Conservation (phyloP, 2,113 vertebrate genomes). For the Ciconia maguari region DNA sequence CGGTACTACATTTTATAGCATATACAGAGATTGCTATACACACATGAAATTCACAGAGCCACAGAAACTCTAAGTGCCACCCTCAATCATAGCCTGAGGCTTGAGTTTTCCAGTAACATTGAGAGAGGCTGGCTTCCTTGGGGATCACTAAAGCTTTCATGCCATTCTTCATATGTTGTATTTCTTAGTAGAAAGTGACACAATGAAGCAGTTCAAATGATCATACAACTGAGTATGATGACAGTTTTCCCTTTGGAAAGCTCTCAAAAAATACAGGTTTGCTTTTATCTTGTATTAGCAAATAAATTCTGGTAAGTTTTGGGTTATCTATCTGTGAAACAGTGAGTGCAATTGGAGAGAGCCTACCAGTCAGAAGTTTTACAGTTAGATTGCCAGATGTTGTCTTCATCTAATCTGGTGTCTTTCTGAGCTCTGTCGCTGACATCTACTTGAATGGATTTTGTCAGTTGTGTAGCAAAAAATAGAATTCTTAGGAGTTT, state of each 20-base stretch:
- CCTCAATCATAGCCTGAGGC: neutral
- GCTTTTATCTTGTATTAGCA: neutral
- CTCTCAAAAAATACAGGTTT: neutral
- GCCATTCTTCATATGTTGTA: neutral
- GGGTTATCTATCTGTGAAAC: neutral
- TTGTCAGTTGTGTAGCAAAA: neutral
- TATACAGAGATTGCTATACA: neutral
- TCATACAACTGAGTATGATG: neutral
- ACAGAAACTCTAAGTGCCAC: neutral
- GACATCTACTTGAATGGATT: neutral
- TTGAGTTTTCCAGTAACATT: neutral
- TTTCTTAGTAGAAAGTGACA: neutral
- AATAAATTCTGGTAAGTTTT: neutral
- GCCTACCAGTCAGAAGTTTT: neutral
- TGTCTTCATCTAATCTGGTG: neutral
- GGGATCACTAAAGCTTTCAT: neutral
- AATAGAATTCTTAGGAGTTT: neutral
- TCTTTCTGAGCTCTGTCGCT: neutral
- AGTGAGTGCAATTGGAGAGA: neutral
- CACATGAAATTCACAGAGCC: neutral
- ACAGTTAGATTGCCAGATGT: neutral
- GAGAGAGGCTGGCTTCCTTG: neutral
- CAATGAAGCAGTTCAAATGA: neutral
- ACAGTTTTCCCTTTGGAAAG: neutral
- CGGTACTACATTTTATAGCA: neutral